These are phyloP conservation scores for Parazoanthus atlanticus DNA, from an alignment of 92 coral and sea anemone genomes.

Conservation along the genomic window DNA sequence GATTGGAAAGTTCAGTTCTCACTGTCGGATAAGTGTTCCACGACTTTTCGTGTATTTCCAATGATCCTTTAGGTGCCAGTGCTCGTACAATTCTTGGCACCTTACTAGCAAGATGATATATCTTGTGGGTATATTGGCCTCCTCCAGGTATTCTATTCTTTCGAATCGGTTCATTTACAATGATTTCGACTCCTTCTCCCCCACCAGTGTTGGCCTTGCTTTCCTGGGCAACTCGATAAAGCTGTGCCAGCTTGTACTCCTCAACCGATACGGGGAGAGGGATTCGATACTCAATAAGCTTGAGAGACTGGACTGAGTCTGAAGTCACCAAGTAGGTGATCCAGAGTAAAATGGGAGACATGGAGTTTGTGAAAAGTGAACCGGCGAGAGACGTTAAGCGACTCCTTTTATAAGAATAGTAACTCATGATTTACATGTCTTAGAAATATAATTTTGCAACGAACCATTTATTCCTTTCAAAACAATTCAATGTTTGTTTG, in stretches of 20 bases:
- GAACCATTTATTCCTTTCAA: no score
- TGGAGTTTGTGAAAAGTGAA: not conserved
- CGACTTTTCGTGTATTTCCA: conserved; percentile 88
- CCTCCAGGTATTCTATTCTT: not conserved
- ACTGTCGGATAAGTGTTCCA: conserved; percentile 93
- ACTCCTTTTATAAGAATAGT: no score
- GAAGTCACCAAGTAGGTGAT: not conserved
- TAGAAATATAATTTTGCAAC: no score
- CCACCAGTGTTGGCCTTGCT: conserved; percentile 97
- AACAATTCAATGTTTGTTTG: no score
- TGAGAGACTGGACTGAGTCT: not conserved
- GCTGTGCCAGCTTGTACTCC: conserved; percentile 86
- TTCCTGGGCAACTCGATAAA: conserved; percentile 91
- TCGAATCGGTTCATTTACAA: conserved; percentile 60
- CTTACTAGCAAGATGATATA: conserved; percentile 71
- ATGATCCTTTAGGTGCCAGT: conserved; percentile 85
- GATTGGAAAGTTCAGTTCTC: conserved; percentile 77
- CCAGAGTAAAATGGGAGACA: not conserved
- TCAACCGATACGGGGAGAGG: conserved; percentile 85
- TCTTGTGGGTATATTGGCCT: conserved; percentile 86
- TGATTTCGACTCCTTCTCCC: conserved; percentile 93
- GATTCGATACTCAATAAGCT: conserved; percentile 69
- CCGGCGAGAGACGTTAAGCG: no score
- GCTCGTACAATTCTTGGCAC: conserved; percentile 71
- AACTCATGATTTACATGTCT: no score